A percentile compares a stretch with the other conserved stretches of the same genome.
Evolutionary conservation across 2,888 invertebrate genomes (phyloP).

Genomic region (Actias luna): DNA sequence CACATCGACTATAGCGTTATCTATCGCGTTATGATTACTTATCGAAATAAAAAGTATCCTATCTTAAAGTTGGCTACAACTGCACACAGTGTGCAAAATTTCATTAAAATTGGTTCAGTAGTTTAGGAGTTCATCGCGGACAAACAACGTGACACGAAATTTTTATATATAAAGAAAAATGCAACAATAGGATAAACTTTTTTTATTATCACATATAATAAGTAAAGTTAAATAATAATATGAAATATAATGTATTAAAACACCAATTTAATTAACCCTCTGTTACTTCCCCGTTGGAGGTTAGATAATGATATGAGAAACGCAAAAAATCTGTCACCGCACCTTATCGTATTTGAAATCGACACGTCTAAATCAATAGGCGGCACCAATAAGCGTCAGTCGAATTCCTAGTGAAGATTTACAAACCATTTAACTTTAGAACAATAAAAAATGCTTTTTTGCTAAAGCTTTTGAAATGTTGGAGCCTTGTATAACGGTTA

Average conservation of each 20-base stretch:
- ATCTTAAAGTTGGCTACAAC: too few species aligned
- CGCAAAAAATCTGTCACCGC: slow-evolving; percentile 21
- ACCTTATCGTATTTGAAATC: slow-evolving; percentile 23
- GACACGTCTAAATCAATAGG: slow-evolving; percentile 20
- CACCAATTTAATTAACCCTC: slow-evolving; percentile 4
- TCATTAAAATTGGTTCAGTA: too few species aligned
- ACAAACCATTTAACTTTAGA: slow-evolving; percentile 47
- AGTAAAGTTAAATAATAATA: not conserved
- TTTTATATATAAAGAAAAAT: too few species aligned
- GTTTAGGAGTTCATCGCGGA: too few species aligned
- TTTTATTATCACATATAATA: too few species aligned
- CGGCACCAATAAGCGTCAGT: slow-evolving; percentile 35
- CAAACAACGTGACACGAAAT: too few species aligned
- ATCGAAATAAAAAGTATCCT: too few species aligned
- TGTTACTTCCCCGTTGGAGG: slow-evolving; percentile 6
- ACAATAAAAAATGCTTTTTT: not conserved
- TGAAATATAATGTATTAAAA: not conserved
- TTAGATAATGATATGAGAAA: slow-evolving; percentile 15
- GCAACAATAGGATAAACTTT: too few species aligned
- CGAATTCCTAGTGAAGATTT: slow-evolving; percentile 49
- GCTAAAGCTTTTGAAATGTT: not conserved
- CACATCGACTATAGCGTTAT: too few species aligned
- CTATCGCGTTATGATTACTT: too few species aligned
- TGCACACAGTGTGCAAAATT: too few species aligned
- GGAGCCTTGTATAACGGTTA: not conserved